Percentiles rank a stretch among this genome's conserved stretches.
These are phyloP conservation scores for Coracias cyanogaster DNA, from an alignment of 2,797 vertebrate species.

Conservation along the genomic window DNA sequence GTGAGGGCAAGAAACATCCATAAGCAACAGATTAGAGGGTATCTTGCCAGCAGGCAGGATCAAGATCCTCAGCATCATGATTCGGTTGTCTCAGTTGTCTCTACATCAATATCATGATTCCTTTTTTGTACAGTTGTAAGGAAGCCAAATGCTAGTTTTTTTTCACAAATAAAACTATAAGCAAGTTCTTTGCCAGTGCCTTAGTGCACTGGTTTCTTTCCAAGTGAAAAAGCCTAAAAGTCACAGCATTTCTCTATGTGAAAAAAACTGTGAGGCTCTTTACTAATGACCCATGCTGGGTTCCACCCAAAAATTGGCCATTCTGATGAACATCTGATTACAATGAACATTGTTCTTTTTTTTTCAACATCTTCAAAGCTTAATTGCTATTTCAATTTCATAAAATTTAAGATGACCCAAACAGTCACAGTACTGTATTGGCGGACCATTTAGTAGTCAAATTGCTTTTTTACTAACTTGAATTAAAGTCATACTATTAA, in stretches of 20 bases:
- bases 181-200: not conserved
- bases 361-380: not conserved
- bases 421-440: not conserved
- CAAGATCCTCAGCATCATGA: not conserved
- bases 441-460: not conserved
- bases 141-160: not conserved
- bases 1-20: not conserved
- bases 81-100: not conserved
- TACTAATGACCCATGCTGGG: rapidly evolving
- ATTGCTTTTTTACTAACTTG: not conserved
- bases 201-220: not conserved
- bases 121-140: not conserved
- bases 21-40: not conserved
- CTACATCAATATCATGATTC: not conserved
- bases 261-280: not conserved
- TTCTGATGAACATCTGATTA: not conserved
- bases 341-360: not conserved
- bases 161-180: not conserved
- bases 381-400: not conserved
- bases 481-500: not conserved
- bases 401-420: not conserved
- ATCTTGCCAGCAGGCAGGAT: not conserved
- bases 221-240: not conserved
- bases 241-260: not conserved
- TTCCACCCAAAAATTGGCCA: not conserved